These are phyloP conservation scores for Hypsibius dujardini DNA, from an alignment of 1,140 invertebrate genomes.

Conservation along the genomic window DNA sequence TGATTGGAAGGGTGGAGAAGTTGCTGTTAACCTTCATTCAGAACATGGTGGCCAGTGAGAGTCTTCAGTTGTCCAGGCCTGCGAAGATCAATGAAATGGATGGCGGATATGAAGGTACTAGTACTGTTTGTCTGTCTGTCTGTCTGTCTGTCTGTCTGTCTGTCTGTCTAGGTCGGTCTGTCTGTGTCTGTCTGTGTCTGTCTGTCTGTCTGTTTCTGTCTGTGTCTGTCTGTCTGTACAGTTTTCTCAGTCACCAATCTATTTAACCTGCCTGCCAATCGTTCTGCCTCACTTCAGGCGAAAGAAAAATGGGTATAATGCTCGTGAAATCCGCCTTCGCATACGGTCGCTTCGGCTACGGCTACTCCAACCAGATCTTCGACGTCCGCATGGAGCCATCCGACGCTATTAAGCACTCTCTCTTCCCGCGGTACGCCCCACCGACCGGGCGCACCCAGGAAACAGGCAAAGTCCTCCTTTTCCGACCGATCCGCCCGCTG, in stretches of 20 bases:
- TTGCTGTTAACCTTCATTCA: background rate
- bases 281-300: no score
- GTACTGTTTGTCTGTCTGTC: background rate
- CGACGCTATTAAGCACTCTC: background rate
- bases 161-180: no score
- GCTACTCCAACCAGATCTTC: background rate
- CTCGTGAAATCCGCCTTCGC: slow-evolving; percentile 1
- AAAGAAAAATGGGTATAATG: background rate
- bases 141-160: no score
- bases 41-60: background rate
- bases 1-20: background rate
- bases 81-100: background rate
- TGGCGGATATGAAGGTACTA: background rate
- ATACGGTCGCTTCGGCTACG: slow-evolving; percentile 9
- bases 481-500: background rate
- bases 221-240: no score
- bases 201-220: no score
- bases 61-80: background rate
- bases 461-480: background rate
- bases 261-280: no score
- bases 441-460: background rate
- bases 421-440: slow-evolving; percentile 8
- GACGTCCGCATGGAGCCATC: background rate
- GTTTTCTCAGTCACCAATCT: no score
- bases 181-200: no score